Evolutionary conservation across 2,797 vertebrate species (phyloP), one percentile per base, ranked within the genome.

Genomic region (Potorous gilbertii): DNA sequence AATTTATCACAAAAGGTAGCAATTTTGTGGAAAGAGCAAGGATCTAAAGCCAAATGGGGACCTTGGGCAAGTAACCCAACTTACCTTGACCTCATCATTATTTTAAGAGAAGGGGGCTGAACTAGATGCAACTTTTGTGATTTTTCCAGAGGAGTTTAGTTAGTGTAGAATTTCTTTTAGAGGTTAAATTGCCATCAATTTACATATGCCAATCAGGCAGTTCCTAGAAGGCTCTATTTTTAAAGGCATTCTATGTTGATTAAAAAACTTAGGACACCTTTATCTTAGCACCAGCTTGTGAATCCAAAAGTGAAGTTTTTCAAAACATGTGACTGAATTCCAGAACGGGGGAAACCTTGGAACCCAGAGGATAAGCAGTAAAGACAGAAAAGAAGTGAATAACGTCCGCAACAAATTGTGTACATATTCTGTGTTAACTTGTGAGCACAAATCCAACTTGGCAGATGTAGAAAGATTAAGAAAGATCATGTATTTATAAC

Each of bases 401-500:
- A 93, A 28, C 3, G 54, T 95, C 81, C 66, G 91, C 54, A 97
- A 92, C 92, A 95, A 93, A 96, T 96, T 91, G 40, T 96, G 91
- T 92, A 52, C 89, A 81, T 95, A 97, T 94, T 96, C 92, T 24
- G 55, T 94, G 29, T 54, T 54, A 96, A 97, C 97, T 96, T 98
- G 98, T 97, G 97, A 94, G 95, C 95, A 96, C 97, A 97, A 91
- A 95, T 96, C 94, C 97, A 94, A 94, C 24, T 54, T 91, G 96
- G 94, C 89, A 90, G 93, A 94, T 24, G 31, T 62, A 97, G 96
- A 96, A 92, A 95, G 96, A 96, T 66, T 0, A 3, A 97, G 95
- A 96, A 92, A 95, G 96, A 96, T 74, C 0, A 3, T 95, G 96
- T 90, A 96, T 96, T 98, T 97, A 96, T 96, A 97, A 97, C 66